A percentile compares a stretch with the other conserved stretches of the same genome.
These are phyloP conservation scores for Brachyrhaphis roseni DNA, from an alignment of 2,797 vertebrate genomes.

Conservation along the genomic window DNA sequence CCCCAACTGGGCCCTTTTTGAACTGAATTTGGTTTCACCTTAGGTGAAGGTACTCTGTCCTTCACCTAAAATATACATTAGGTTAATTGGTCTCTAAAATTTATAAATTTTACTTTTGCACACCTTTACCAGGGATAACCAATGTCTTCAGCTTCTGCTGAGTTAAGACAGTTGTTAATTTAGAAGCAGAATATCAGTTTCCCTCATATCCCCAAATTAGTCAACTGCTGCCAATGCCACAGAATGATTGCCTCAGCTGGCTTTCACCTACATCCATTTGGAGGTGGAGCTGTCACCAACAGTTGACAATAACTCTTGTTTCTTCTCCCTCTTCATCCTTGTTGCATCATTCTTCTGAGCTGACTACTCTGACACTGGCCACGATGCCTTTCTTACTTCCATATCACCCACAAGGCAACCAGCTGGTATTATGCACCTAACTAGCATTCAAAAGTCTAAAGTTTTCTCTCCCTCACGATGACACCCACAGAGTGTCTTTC, in stretches of 20 bases:
- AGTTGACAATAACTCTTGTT: conserved; percentile 41
- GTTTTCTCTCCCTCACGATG: neutral
- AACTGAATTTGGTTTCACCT: neutral
- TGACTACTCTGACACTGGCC: conserved; percentile 40
- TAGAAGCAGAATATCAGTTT: conserved; percentile 38
- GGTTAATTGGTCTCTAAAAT: neutral
- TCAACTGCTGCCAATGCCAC: conserved; percentile 41
- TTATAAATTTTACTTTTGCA: neutral
- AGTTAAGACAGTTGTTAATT: conserved; percentile 7
- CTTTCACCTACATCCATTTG: conserved; percentile 56
- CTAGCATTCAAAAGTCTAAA: conserved; percentile 1
- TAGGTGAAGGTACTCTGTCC: neutral
- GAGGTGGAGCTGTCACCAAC: conserved; percentile 57
- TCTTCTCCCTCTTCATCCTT: conserved; percentile 17
- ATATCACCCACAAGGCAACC: conserved; percentile 27
- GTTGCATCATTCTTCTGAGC: conserved; percentile 30
- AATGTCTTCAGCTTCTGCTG: neutral
- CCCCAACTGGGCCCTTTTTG: neutral
- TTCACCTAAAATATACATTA: neutral
- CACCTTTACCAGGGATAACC: neutral
- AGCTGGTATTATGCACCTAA: neutral
- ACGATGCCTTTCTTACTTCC: conserved; percentile 18
- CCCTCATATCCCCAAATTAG: conserved; percentile 28
- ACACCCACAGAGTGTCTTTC: conserved; percentile 9
- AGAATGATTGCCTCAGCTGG: conserved; percentile 37